Evolutionary conservation across 1,140 invertebrate genomes (phyloP).

Genomic region (Rhopalosiphum maidis): DNA sequence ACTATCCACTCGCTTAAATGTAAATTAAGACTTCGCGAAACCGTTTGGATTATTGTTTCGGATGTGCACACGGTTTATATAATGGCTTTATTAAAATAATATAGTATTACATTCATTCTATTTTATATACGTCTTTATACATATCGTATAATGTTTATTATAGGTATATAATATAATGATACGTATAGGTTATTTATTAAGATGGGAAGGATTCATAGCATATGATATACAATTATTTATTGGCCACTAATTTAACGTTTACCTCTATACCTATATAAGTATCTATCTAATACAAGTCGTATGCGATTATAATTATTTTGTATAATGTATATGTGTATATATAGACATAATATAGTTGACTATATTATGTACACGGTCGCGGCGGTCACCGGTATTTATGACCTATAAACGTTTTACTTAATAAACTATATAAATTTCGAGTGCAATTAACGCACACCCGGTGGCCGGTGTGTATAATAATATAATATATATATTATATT

Average conservation of each 20-base stretch:
- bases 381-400: background rate
- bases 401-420: conserved; percentile 3
- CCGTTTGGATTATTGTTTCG: background rate
- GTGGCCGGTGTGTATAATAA: background rate
- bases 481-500: background rate
- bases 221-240: conserved; percentile 16
- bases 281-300: background rate
- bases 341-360: background rate
- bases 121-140: background rate
- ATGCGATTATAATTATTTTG: background rate
- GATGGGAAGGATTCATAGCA: background rate
- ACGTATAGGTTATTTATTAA: background rate
- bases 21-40: background rate
- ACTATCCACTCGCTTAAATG: background rate
- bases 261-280: background rate
- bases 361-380: background rate
- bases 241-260: background rate
- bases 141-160: background rate
- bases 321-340: background rate
- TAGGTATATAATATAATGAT: background rate
- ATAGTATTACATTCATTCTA: background rate
- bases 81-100: background rate
- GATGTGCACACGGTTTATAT: background rate
- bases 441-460: background rate
- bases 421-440: background rate